Evolutionary conservation across 2,113 vertebrate species (phyloP).

Genomic region (Brienomyrus longianalis): DNA sequence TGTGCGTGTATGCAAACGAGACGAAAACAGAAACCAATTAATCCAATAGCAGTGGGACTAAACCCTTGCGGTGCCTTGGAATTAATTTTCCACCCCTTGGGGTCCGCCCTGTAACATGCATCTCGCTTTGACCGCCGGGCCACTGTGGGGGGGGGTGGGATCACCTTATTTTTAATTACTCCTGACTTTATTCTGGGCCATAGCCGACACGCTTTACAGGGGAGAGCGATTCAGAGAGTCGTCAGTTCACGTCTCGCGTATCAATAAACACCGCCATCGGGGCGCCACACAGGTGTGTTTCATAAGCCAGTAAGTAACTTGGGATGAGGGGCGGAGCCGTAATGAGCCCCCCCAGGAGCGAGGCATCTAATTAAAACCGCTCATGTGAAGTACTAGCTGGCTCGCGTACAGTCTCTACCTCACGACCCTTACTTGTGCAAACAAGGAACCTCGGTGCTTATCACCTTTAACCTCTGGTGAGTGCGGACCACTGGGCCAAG

Average conservation of each 20-base stretch:
- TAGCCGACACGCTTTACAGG: neutral
- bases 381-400: neutral
- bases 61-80: neutral
- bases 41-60: constrained; percentile 1
- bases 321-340: neutral
- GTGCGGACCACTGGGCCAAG: neutral
- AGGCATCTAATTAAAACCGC: neutral
- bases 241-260: neutral
- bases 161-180: neutral
- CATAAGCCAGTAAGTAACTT: neutral
- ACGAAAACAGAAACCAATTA: constrained; percentile 1
- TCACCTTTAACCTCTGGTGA: neutral
- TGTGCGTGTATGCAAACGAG: neutral
- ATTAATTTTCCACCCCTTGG: neutral
- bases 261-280: neutral
- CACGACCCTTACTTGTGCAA: neutral
- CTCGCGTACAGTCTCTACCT: neutral
- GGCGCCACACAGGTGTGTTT: neutral
- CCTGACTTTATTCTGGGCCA: neutral
- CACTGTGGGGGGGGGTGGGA: neutral
- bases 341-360: neutral
- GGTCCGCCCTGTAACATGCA: neutral
- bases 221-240: neutral
- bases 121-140: neutral
- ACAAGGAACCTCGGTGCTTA: neutral